Evolutionary conservation across 2,113 vertebrate species (phyloP).

Genomic region (Atrichornis clamosus): DNA sequence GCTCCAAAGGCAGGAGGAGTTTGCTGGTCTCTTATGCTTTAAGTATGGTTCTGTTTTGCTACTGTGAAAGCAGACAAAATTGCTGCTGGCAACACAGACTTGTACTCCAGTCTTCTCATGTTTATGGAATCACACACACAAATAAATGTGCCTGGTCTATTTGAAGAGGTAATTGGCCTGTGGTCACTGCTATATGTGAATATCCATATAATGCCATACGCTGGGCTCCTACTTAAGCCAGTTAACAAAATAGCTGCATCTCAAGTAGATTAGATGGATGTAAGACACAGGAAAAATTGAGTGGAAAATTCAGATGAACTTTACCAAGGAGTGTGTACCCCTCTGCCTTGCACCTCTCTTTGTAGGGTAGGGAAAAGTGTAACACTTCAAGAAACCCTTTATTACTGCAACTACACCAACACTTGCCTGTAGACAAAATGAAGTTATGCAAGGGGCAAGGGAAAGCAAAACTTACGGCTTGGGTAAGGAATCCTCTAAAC

Average conservation of each 20-base stretch:
- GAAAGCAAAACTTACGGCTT: not conserved
- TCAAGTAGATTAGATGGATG: not conserved
- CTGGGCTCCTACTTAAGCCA: not conserved
- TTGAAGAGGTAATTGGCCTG: slow-evolving; percentile 51
- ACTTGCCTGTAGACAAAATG: not conserved
- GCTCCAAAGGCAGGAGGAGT: slow-evolving; percentile 49
- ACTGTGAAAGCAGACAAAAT: slow-evolving; percentile 50
- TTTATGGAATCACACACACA: slow-evolving; percentile 57
- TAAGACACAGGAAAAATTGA: not conserved
- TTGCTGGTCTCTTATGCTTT: slow-evolving; percentile 18
- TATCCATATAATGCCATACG: not conserved
- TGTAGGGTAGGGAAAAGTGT: not conserved
- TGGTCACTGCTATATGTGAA: slow-evolving; percentile 45
- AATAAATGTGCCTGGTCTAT: slow-evolving; percentile 37
- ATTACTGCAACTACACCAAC: not conserved
- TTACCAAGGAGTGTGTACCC: not conserved
- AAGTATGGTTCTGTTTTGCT: slow-evolving; percentile 60
- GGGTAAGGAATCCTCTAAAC: not conserved
- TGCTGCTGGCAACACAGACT: slow-evolving; percentile 57
- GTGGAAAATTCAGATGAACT: not conserved
- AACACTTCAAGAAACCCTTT: not conserved
- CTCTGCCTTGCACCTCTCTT: not conserved
- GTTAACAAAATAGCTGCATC: not conserved
- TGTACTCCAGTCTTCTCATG: slow-evolving; percentile 28
- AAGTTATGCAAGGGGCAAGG: not conserved